These are phyloP conservation scores for Molorchus minor DNA, from an alignment of 2,888 invertebrate genomes.

Conservation along the genomic window DNA sequence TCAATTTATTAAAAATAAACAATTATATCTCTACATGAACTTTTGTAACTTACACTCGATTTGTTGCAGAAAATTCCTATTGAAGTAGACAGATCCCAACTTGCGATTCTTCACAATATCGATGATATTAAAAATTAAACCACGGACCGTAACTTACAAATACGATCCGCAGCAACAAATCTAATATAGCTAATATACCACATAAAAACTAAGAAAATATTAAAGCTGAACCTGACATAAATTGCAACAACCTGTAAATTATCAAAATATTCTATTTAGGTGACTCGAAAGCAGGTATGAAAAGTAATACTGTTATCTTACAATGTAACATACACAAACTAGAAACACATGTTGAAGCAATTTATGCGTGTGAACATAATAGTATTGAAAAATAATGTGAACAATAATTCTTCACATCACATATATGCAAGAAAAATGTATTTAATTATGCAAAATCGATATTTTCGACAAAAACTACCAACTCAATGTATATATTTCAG, in stretches of 20 bases:
- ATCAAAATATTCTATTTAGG: too few relatives aligned
- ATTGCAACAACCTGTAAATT: conserved; percentile 28
- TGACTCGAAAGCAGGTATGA: too few relatives aligned
- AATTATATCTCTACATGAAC: conserved; percentile 49
- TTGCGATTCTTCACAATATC: conserved; percentile 51
- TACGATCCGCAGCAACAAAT: conserved; percentile 58
- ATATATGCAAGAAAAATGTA: conserved; percentile 18
- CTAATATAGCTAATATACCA: conserved; percentile 45
- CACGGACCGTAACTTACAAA: conserved; percentile 64
- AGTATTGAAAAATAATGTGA: conserved; percentile 24
- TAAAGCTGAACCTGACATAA: conserved; percentile 26
- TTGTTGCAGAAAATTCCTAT: conserved; percentile 48
- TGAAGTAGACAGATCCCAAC: conserved; percentile 51
- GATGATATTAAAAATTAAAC: conserved; percentile 52
- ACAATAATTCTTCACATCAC: conserved; percentile 22
- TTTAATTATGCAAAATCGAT: too few relatives aligned
- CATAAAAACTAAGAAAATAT: conserved; percentile 40
- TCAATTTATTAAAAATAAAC: conserved; percentile 32
- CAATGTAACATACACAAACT: too few relatives aligned
- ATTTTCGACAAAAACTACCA: too few relatives aligned
- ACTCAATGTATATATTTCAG: too few relatives aligned
- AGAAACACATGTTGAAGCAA: conserved; percentile 32
- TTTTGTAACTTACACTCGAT: conserved; percentile 51
- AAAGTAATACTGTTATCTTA: too few relatives aligned
- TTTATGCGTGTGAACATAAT: conserved; percentile 34